Evolutionary conservation across 1,140 invertebrate species (phyloP), one percentile per base, ranked within the genome.

Genomic region (Microplitis demolitor): DNA sequence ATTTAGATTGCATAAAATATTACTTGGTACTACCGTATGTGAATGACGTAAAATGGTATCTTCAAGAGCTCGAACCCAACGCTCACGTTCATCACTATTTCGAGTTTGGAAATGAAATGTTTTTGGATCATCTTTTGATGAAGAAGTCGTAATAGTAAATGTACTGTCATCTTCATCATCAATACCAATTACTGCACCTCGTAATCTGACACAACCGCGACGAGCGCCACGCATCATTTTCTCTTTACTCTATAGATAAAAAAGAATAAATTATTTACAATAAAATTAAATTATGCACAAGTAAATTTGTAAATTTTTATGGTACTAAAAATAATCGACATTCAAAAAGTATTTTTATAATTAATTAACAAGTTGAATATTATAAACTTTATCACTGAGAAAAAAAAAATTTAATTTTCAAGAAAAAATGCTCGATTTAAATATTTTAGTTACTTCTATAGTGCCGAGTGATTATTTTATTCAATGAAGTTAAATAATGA

Each of bases 91-190:
- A 74, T 96, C 95, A 6, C 92, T 92, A 88, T 98, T 95, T 78
- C 96, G 90, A 13, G 97, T 86, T 80, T 95, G 98, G 86, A 99
- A 98, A 88, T 99, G 98, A 88, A 99, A 99, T 14, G 97, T 98
- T 87, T 99, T 99, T 75, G 97, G 94, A 88, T 99, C 98, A 68
- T 87, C 86, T 64, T 87, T 87, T 35, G 79, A 83, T 4, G 86
- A 87, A 1, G 85, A 84, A 4, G 98, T 97, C 4, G 98, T 99
- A 78, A 99, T 98, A 13, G 98, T 99, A 88, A 99, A 99, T 6
- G 97, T 99, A 78, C 96, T 97, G 83, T 99, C 97, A 87, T 99
- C 98, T 87, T 98, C 97, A 87, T 98, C 97, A 85, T 99, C 98
- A 79, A 99, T 99, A 31, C 98, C 98, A 81, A 99, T 96, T 24